Evolutionary conservation across 1,140 invertebrate genomes (phyloP).

Genomic region (Magallana angulata): DNA sequence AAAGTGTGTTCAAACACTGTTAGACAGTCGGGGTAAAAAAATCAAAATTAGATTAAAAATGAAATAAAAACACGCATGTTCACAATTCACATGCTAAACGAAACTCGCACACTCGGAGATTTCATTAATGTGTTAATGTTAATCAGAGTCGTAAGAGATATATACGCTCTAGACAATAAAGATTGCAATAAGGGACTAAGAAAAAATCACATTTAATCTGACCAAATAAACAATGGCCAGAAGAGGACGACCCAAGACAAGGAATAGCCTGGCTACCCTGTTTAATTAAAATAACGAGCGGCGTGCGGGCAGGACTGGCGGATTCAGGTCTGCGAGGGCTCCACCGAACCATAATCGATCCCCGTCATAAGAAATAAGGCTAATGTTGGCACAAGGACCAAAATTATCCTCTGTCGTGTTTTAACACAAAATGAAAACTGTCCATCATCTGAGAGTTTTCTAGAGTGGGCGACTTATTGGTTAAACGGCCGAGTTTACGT

Average conservation of each 20-base stretch:
- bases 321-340: not conserved
- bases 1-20: too few species aligned
- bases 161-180: too few species aligned
- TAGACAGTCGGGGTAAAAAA: too few species aligned
- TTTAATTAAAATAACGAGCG: slow-evolving; percentile 37
- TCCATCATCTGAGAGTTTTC: not conserved
- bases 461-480: not conserved
- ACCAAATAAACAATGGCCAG: not conserved
- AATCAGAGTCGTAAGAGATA: too few species aligned
- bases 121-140: too few species aligned
- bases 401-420: slow-evolving; percentile 5
- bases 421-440: slow-evolving; percentile 12
- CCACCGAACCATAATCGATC: not conserved
- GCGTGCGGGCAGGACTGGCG: not conserved
- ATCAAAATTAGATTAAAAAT: too few species aligned
- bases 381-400: slow-evolving; percentile 18
- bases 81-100: too few species aligned
- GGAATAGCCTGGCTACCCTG: slow-evolving; percentile 27
- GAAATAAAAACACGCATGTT: too few species aligned
- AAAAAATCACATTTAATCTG: not conserved
- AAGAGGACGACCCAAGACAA: not conserved
- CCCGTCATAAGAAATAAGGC: not conserved
- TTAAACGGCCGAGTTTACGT: not conserved
- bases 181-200: not conserved
- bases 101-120: too few species aligned